Evolutionary conservation across 2,113 vertebrate genomes (phyloP), one percentile per base, ranked within the genome.

Genomic region (Columbina picui): DNA sequence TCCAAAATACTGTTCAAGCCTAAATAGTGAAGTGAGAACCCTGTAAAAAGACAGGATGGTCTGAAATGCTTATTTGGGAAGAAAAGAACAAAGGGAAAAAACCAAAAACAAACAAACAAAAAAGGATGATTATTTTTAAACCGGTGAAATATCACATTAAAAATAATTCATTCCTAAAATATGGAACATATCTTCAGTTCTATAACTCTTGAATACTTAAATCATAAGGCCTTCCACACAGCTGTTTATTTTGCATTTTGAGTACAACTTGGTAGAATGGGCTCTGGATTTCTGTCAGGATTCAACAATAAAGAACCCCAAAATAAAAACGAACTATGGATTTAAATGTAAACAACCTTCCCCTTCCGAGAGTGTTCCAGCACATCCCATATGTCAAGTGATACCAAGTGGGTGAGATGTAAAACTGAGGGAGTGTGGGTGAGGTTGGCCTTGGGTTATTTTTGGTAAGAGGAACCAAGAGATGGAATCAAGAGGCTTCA

Each of bases 301-400:
- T 47, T 45, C 63, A 45, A 6, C 12, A 59, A 12, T 2, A 27
- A 18, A 55, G 27, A 16, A 77, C 30, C 29, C 29, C 53, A 41
- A 80, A 89, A 50, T 20, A 53, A 22, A 83, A 49, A 9, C 5
- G 50, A 52, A 77, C 26, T 21, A 27, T 0, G 14, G 11, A 34
- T 84, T 63, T 38, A 14, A 32, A 16, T 0, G 0, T 16, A 38
- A 63, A 50, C 26, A 17, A 9, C 11, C 18, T 39, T 36, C 12
- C 2, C 16, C 26, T 45, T 12, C 17, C 5, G 18, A 32, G 15
- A 32, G 12, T 9, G 38, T 27, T 25, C 59, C 43, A 21, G 84
- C n/a, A 27, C 39, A 47, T 43, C 60, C 36, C 23, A 4, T 23
- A 36, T 4, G 14, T 11, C 34, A 41, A 41, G 49, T 6, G 26